Evolutionary conservation across 2,888 invertebrate species (phyloP).

Genomic region (Tuberolachnus salignus): DNA sequence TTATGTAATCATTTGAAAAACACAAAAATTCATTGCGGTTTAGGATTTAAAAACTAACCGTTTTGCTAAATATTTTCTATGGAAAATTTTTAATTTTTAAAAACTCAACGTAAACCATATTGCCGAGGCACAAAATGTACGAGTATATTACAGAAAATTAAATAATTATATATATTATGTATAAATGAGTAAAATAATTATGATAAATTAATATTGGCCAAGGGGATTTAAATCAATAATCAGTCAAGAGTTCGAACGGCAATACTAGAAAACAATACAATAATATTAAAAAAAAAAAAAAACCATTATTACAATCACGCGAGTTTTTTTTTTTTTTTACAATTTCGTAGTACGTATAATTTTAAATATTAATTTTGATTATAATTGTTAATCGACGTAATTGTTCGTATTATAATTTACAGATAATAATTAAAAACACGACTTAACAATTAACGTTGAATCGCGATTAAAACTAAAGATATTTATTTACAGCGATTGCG

Average conservation of each 20-base stretch:
- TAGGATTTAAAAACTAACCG: no score
- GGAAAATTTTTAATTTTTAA: no score
- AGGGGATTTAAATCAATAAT: not conserved
- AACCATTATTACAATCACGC: not conserved
- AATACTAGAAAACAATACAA: not conserved
- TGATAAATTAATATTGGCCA: not conserved
- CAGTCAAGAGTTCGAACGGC: not conserved
- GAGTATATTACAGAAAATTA: slow-evolving; percentile 19
- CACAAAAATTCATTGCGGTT: no score
- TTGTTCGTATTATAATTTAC: not conserved
- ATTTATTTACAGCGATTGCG: slow-evolving; percentile 5
- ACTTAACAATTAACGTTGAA: no score
- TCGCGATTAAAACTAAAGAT: not conserved
- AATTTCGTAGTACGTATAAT: not conserved
- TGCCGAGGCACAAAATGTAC: not conserved
- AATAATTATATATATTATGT: slow-evolving; percentile 4
- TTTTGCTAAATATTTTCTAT: no score
- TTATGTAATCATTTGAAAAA: no score
- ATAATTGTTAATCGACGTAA: not conserved
- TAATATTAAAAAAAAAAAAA: not conserved
- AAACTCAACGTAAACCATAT: not conserved
- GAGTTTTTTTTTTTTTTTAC: not conserved
- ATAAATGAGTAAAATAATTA: not conserved
- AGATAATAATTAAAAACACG: not conserved
- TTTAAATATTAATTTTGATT: slow-evolving; percentile 28